A percentile compares a stretch with the other conserved stretches of the same genome.
These are phyloP conservation scores for Melanotaenia parkinsoni DNA, from an alignment of 2,797 vertebrate species.

Conservation along the genomic window DNA sequence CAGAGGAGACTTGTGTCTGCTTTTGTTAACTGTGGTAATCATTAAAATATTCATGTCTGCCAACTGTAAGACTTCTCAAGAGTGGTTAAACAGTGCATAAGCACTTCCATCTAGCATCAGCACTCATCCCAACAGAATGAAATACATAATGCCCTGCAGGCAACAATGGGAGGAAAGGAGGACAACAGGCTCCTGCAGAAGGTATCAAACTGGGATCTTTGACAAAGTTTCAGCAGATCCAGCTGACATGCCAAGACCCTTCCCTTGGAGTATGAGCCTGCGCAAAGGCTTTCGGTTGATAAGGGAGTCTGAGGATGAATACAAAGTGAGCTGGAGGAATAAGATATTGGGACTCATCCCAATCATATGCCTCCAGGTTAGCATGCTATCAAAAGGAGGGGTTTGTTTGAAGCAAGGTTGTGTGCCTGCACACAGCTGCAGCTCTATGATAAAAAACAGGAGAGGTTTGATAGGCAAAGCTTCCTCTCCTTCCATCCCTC, in stretches of 20 bases:
- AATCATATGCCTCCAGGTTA: constrained; percentile 74
- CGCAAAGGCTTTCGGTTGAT: constrained; percentile 60
- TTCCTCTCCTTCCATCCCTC: constrained; percentile 34
- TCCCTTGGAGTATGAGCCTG: constrained; percentile 47
- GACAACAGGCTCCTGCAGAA: constrained; percentile 47
- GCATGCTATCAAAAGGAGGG: constrained; percentile 60
- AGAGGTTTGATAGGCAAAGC: constrained; percentile 59
- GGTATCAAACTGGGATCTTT: constrained; percentile 56
- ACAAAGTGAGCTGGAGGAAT: constrained; percentile 60
- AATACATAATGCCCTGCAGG: constrained; percentile 43
- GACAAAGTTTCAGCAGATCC: constrained; percentile 56
- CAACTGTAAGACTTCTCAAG: constrained; percentile 44
- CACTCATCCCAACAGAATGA: constrained; percentile 43
- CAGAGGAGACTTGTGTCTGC: constrained; percentile 45
- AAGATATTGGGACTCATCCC: constrained; percentile 63
- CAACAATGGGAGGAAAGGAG: constrained; percentile 21
- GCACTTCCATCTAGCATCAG: constrained; percentile 21
- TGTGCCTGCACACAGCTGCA: constrained; percentile 69
- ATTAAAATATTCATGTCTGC: constrained; percentile 62
- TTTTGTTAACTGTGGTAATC: constrained; percentile 50
- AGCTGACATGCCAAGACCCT: constrained; percentile 48
- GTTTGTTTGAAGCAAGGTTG: constrained; percentile 69
- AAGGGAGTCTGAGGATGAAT: constrained; percentile 62
- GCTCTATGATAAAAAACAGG: constrained; percentile 70
- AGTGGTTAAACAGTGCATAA: constrained; percentile 23